These are phyloP conservation scores for Tauraco erythrolophus DNA, from an alignment of 2,113 vertebrate species.

Conservation along the genomic window DNA sequence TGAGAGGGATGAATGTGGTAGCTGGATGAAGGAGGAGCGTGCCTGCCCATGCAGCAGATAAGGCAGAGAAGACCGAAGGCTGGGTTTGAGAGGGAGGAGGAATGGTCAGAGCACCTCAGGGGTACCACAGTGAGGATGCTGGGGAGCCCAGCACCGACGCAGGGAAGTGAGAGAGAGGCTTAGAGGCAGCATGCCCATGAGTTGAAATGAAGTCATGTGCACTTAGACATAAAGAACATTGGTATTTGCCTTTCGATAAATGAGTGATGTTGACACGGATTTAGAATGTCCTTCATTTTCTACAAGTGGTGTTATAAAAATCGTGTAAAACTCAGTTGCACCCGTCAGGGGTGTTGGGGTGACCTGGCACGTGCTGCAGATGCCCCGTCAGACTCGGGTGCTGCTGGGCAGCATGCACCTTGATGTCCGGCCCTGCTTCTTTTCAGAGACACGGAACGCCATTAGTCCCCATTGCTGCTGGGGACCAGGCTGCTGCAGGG, in stretches of 20 bases:
- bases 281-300: background rate
- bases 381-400: fast-evolving
- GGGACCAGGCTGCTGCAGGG: background rate
- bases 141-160: background rate
- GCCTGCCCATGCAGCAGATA: background rate
- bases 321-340: background rate
- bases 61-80: background rate
- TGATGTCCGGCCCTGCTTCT: background rate
- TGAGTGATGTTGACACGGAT: background rate
- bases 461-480: fast-evolving
- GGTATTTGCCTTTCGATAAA: background rate
- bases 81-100: background rate
- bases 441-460: background rate
- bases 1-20: background rate
- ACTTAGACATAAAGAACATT: background rate
- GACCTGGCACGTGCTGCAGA: background rate
- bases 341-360: background rate
- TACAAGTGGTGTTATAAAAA: background rate
- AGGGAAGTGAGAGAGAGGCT: background rate
- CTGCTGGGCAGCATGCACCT: background rate
- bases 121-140: background rate
- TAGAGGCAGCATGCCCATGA: background rate
- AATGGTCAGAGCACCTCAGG: background rate
- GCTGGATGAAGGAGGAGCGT: background rate
- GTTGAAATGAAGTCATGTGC: background rate